Conservation (phyloP, 64 coral and sea anemone genomes). For the Montipora sp. region DNA sequence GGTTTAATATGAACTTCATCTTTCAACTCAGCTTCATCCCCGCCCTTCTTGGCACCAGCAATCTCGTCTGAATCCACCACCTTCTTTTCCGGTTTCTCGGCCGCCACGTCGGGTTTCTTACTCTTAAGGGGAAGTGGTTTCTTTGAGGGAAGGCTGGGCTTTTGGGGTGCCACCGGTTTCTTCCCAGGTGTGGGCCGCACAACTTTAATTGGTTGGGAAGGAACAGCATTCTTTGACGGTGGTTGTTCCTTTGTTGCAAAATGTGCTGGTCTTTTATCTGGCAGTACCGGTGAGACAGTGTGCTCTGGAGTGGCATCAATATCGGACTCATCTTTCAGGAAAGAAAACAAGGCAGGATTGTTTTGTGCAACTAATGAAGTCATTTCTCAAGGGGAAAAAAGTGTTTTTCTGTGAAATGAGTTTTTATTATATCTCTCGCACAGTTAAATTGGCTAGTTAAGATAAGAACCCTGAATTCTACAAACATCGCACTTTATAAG, state of each 20-base stretch:
- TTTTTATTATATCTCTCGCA: too few species aligned
- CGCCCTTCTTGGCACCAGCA: background rate
- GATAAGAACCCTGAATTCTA: too few species aligned
- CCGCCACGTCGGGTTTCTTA: background rate
- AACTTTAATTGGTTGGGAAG: background rate
- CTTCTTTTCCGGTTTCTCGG: slow-evolving; percentile 10
- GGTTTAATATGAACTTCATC: background rate
- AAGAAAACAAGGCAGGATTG: background rate
- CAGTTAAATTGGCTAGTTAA: too few species aligned
- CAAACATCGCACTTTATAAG: too few species aligned
- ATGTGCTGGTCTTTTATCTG: slow-evolving; percentile 41
- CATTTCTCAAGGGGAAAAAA: too few species aligned
- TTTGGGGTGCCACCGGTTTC: slow-evolving; percentile 5
- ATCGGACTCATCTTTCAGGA: background rate
- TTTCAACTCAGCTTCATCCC: background rate
- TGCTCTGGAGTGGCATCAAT: background rate
- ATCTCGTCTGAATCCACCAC: background rate
- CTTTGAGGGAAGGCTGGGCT: slow-evolving; percentile 42
- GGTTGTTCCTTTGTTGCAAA: slow-evolving; percentile 13
- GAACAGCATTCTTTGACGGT: slow-evolving; percentile 14
- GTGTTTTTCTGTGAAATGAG: background rate
- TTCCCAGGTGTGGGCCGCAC: background rate
- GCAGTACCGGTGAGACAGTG: background rate
- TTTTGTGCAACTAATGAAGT: background rate
- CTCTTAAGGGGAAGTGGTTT: slow-evolving; percentile 17